phyloP scores from a whole-genome alignment of 53 echinoderm and acorn worm genomes.

The Patiria pectinifera region DNA sequence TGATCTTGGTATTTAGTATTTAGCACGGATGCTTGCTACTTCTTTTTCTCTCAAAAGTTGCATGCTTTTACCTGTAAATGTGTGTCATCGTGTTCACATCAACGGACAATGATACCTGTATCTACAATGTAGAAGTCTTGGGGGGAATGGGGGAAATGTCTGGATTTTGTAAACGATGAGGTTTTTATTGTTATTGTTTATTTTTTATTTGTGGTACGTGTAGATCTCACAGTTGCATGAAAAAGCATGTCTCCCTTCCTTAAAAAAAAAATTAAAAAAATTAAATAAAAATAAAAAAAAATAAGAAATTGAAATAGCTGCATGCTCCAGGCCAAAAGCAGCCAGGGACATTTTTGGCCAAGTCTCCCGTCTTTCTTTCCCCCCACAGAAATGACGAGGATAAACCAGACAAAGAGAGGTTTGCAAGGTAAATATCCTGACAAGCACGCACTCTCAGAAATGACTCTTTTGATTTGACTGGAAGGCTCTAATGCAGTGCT shows the following conservation, averaged over 20 bases:
- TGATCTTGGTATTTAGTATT: background rate
- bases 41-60: too few species aligned
- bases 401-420: constrained; percentile 90
- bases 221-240: constrained; percentile 42
- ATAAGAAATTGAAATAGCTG: background rate
- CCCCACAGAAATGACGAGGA: constrained; percentile 79
- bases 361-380: constrained; percentile 62
- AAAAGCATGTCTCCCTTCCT: constrained; percentile 27
- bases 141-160: background rate
- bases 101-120: too few species aligned
- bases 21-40: background rate
- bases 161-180: background rate
- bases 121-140: background rate
- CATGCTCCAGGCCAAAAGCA: constrained; percentile 27
- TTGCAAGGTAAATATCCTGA: constrained; percentile 86
- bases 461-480: background rate
- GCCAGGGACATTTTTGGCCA: constrained; percentile 18
- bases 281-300: background rate
- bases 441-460: background rate
- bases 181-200: background rate
- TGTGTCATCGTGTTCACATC: too few species aligned
- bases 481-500: background rate
- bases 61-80: background rate
- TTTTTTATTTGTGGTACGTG: background rate
- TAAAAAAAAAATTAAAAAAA: background rate